Evolutionary conservation across 2,888 invertebrate species (phyloP).

Genomic region (Beris morrisii): DNA sequence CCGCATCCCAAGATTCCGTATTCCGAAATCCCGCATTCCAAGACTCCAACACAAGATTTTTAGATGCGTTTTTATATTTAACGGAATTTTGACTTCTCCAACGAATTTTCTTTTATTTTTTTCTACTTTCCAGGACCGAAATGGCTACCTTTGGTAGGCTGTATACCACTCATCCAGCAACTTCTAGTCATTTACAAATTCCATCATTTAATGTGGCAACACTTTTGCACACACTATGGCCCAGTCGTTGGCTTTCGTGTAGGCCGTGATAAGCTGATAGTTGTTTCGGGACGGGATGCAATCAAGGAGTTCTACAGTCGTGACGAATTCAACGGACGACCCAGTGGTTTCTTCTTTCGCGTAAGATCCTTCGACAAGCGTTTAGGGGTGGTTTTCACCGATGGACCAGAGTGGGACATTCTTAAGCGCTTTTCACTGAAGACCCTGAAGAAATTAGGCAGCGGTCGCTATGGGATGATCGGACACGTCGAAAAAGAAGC

Average conservation of each 20-base stretch:
- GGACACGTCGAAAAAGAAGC: constrained; percentile 63
- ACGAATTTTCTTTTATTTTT: no score
- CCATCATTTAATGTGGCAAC: constrained; percentile 64
- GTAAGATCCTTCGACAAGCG: constrained; percentile 68
- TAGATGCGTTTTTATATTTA: no score
- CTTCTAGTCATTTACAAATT: constrained; percentile 50
- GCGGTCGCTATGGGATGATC: constrained; percentile 63
- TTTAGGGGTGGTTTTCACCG: constrained; percentile 69
- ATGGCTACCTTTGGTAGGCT: constrained; percentile 62
- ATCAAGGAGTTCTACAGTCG: constrained; percentile 64
- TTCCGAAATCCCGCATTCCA: no score
- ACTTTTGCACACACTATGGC: constrained; percentile 64
- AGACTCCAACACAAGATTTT: no score
- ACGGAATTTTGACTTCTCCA: no score
- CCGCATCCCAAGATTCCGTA: no score
- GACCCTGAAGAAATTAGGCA: constrained; percentile 66
- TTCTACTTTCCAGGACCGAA: constrained; percentile 57
- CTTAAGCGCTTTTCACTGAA: constrained; percentile 69
- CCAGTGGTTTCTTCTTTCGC: constrained; percentile 70
- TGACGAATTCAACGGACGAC: constrained; percentile 70
- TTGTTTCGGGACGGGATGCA: constrained; percentile 65
- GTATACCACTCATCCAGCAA: constrained; percentile 53
- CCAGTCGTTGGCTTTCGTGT: constrained; percentile 67
- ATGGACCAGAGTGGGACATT: constrained; percentile 67
- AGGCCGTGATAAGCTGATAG: constrained; percentile 64